Evolutionary conservation across 2,888 invertebrate species (phyloP).

Genomic region (Callinectes sapidus): DNA sequence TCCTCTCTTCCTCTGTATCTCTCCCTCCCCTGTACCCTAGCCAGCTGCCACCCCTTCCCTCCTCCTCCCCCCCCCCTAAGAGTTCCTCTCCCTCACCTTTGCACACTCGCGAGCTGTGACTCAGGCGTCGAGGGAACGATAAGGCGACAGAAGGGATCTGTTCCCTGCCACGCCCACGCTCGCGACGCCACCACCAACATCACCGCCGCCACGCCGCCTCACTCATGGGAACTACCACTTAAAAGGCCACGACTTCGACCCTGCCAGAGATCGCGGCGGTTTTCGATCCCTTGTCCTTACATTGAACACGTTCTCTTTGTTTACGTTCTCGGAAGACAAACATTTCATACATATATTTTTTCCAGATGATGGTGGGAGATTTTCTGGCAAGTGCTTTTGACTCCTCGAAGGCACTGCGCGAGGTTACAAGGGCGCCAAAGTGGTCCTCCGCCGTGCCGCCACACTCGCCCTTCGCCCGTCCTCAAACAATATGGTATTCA

Average conservation of each 20-base stretch:
- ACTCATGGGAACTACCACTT: slow-evolving; percentile 41
- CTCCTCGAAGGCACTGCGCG: neutral
- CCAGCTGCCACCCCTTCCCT: neutral
- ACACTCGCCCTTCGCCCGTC: slow-evolving; percentile 27
- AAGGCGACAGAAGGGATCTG: slow-evolving; percentile 25
- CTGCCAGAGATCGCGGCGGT: slow-evolving; percentile 16
- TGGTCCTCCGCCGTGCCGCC: neutral
- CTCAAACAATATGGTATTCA: slow-evolving; percentile 48
- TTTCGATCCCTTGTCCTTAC: neutral
- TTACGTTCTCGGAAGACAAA: slow-evolving; percentile 16
- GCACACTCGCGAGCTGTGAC: slow-evolving; percentile 4
- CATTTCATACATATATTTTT: neutral
- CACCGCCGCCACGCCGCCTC: slow-evolving; percentile 32
- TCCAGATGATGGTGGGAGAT: neutral
- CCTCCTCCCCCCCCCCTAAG: neutral
- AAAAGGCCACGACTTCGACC: slow-evolving; percentile 43
- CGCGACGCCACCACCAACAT: neutral
- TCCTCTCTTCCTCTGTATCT: neutral
- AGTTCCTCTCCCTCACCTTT: neutral
- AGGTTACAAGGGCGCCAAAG: neutral
- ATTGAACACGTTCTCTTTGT: neutral
- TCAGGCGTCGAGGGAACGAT: slow-evolving; percentile 21
- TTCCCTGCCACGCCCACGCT: slow-evolving; percentile 12
- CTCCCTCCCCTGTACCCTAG: neutral
- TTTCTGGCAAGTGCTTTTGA: neutral